Conservation (phyloP, 2,888 invertebrate species). For the Harmothoe impar region DNA sequence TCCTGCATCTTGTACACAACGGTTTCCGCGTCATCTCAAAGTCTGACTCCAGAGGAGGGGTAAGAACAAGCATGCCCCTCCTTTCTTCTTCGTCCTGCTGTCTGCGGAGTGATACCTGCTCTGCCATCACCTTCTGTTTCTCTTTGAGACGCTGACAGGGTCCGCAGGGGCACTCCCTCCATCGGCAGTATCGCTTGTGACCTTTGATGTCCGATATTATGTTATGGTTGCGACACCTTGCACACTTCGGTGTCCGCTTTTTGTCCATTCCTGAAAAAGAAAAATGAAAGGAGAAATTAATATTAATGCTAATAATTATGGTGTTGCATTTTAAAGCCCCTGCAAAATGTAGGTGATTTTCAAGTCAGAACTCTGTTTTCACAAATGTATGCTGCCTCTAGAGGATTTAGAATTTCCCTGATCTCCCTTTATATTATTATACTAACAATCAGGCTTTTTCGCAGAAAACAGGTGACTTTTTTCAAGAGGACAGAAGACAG, state of each 20-base stretch:
- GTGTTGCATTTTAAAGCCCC: too few relatives aligned
- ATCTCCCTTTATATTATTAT: too few relatives aligned
- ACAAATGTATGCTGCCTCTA: too few relatives aligned
- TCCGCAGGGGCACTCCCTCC: neutral
- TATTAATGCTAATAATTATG: too few relatives aligned
- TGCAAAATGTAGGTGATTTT: too few relatives aligned
- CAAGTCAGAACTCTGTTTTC: too few relatives aligned
- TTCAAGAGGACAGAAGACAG: too few relatives aligned
- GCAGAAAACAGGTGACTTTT: too few relatives aligned
- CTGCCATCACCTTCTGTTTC: slow-evolving; percentile 30
- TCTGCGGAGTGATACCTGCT: slow-evolving; percentile 27
- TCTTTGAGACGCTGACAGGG: neutral
- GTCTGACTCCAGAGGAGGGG: neutral
- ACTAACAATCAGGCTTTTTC: too few relatives aligned
- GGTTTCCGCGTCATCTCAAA: neutral
- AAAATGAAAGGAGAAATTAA: too few relatives aligned
- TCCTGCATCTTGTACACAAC: neutral
- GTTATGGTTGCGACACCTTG: slow-evolving; percentile 5
- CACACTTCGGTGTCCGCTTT: slow-evolving; percentile 32
- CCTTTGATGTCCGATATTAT: slow-evolving; percentile 9
- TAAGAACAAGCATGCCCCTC: neutral
- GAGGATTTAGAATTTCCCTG: too few relatives aligned
- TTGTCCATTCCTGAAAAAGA: neutral
- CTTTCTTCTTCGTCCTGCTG: slow-evolving; percentile 41
- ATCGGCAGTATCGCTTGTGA: slow-evolving; percentile 35